These are phyloP conservation scores for Artemia sinica DNA, from an alignment of 2,888 invertebrate species.

Conservation along the genomic window DNA sequence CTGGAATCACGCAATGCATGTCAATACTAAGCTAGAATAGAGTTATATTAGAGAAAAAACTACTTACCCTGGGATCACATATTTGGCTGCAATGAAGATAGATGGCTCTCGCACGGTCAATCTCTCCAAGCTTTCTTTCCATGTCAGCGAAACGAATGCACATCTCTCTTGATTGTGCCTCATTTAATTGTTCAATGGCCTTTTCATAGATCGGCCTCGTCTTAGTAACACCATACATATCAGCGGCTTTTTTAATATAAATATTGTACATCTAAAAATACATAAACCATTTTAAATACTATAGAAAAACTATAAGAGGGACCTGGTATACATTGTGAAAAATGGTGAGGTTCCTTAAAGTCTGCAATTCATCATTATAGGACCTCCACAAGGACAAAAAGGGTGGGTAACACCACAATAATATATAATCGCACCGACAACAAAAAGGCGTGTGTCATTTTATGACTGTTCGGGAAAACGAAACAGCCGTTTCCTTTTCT, in stretches of 20 bases:
- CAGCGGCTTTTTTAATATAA: slow-evolving; percentile 92
- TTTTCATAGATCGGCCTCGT: slow-evolving; percentile 94
- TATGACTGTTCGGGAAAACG: too few species aligned
- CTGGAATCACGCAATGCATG: too few species aligned
- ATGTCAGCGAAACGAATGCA: slow-evolving; percentile 89
- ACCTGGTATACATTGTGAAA: too few species aligned
- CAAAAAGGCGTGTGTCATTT: too few species aligned
- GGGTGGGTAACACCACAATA: too few species aligned
- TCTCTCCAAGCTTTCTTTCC: slow-evolving; percentile 94
- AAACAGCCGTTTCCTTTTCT: too few species aligned
- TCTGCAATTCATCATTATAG: too few species aligned
- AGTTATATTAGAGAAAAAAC: neutral
- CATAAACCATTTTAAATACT: neutral
- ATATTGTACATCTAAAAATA: slow-evolving; percentile 72
- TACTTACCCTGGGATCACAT: slow-evolving; percentile 80
- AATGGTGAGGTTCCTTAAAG: too few species aligned
- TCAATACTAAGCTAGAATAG: too few species aligned
- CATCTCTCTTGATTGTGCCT: slow-evolving; percentile 84
- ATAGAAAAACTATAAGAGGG: neutral
- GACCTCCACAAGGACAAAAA: too few species aligned
- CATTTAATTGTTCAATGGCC: slow-evolving; percentile 80
- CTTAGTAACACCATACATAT: slow-evolving; percentile 90
- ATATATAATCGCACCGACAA: too few species aligned
- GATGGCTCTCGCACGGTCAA: slow-evolving; percentile 88
- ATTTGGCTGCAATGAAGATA: slow-evolving; percentile 97